Evolutionary conservation across 2,888 invertebrate genomes (phyloP).

Genomic region (Tipula unca): DNA sequence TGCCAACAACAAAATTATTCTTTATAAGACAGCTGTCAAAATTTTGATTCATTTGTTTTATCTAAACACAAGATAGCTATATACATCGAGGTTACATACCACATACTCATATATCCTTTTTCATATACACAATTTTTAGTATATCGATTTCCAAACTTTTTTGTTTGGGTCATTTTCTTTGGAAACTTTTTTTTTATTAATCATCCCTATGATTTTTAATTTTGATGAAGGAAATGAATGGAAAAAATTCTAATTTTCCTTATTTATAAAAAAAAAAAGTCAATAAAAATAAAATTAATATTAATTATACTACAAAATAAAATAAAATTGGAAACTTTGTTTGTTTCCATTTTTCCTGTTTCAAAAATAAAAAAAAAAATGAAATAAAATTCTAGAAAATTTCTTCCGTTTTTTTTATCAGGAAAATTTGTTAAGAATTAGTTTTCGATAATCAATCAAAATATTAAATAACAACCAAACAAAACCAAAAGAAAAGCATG

Average conservation of each 20-base stretch:
- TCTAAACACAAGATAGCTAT: neutral
- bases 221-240: slow-evolving; percentile 8
- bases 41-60: slow-evolving; percentile 14
- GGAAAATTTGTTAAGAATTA: neutral
- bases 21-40: slow-evolving; percentile 14
- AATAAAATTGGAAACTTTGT: neutral
- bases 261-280: neutral
- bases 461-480: neutral
- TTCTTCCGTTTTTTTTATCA: neutral
- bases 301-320: neutral
- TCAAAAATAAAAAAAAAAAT: neutral
- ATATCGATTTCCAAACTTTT: neutral
- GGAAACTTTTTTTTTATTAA: neutral
- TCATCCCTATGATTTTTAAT: slow-evolving; percentile 14
- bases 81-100: neutral
- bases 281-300: slow-evolving; percentile 14
- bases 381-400: neutral
- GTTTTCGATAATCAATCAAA: slow-evolving; percentile 14
- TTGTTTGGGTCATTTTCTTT: neutral
- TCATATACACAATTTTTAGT: neutral
- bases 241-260: slow-evolving; percentile 1
- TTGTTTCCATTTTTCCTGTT: neutral
- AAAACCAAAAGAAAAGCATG: neutral
- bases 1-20: neutral
- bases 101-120: neutral